Percentiles rank a stretch among this genome's conserved stretches.
Evolutionary conservation across 2,888 invertebrate genomes (phyloP).

Genomic region (Ryuthela nishihirai): DNA sequence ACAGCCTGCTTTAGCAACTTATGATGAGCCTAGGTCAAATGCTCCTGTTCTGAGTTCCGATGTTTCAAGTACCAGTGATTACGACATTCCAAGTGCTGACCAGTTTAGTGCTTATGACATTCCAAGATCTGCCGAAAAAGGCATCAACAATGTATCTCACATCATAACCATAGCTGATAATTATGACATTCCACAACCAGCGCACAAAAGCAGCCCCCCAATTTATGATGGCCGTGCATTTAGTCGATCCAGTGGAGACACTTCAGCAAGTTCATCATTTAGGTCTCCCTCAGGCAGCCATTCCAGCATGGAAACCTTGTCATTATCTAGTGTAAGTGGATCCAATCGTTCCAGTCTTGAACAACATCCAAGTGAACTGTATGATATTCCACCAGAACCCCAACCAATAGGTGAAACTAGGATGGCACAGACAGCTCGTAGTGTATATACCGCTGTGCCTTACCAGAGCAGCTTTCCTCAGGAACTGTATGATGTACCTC

Average conservation of each 20-base stretch:
- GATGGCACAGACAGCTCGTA: slow-evolving; percentile 43
- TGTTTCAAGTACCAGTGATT: slow-evolving; percentile 11
- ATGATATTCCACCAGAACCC: slow-evolving; percentile 53
- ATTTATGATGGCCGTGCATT: slow-evolving; percentile 43
- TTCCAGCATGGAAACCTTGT: slow-evolving; percentile 46
- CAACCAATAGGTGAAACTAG: slow-evolving; percentile 42
- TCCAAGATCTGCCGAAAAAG: slow-evolving; percentile 17
- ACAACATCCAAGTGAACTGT: slow-evolving; percentile 49
- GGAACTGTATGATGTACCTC: slow-evolving; percentile 50
- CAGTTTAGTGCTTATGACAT: slow-evolving; percentile 32
- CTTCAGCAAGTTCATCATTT: slow-evolving; percentile 50
- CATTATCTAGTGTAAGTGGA: slow-evolving; percentile 48
- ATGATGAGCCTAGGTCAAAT: slow-evolving; percentile 40
- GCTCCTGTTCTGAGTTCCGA: slow-evolving; percentile 6
- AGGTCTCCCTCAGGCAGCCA: slow-evolving; percentile 46
- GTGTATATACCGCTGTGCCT: slow-evolving; percentile 43
- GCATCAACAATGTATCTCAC: slow-evolving; percentile 38
- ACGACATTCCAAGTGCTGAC: slow-evolving; percentile 32
- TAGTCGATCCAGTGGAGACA: slow-evolving; percentile 50
- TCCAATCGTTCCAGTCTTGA: slow-evolving; percentile 50
- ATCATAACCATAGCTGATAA: slow-evolving; percentile 32
- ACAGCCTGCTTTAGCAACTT: slow-evolving; percentile 16
- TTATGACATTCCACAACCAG: slow-evolving; percentile 46
- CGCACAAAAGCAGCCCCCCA: slow-evolving; percentile 19
- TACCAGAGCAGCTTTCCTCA: slow-evolving; percentile 41